Conservation (phyloP, 2,113 vertebrate species). For the Prochilodus magdalenae region DNA sequence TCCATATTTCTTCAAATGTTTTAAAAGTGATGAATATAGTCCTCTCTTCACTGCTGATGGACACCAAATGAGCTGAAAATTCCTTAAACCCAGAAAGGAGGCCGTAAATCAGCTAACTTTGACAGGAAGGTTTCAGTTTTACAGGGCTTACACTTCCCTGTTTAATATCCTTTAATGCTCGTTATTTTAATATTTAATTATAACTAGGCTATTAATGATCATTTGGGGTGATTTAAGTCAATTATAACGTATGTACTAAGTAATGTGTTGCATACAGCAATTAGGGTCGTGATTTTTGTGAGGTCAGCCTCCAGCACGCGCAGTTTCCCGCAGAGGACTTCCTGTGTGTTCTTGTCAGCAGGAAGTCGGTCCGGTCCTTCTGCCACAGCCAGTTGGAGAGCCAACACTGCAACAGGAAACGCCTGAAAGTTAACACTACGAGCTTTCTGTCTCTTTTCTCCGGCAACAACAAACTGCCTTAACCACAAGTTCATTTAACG, state of each 20-base stretch:
- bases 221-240: too few relatives aligned
- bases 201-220: too few relatives aligned
- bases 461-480: slow-evolving; percentile 1
- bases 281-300: slow-evolving; percentile 75
- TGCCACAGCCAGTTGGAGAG: slow-evolving; percentile 53
- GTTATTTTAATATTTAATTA: too few relatives aligned
- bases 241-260: background rate
- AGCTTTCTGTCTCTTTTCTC: background rate
- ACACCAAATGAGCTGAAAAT: slow-evolving; percentile 85
- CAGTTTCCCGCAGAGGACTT: slow-evolving; percentile 81
- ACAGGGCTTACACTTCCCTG: too few relatives aligned
- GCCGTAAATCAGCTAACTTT: background rate
- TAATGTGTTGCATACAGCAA: slow-evolving; percentile 76
- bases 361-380: slow-evolving; percentile 58
- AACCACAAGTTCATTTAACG: too few relatives aligned
- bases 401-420: slow-evolving; percentile 57
- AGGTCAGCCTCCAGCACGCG: slow-evolving; percentile 87
- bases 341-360: slow-evolving; percentile 77
- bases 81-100: slow-evolving; percentile 76
- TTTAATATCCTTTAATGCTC: too few relatives aligned
- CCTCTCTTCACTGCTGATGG: slow-evolving; percentile 89
- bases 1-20: slow-evolving; percentile 95
- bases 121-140: background rate
- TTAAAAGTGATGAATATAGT: slow-evolving; percentile 86
- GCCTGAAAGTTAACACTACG: slow-evolving; percentile 13